Evolutionary conservation across 1,140 invertebrate genomes (phyloP).

Genomic region (Potamilus streckersoni): DNA sequence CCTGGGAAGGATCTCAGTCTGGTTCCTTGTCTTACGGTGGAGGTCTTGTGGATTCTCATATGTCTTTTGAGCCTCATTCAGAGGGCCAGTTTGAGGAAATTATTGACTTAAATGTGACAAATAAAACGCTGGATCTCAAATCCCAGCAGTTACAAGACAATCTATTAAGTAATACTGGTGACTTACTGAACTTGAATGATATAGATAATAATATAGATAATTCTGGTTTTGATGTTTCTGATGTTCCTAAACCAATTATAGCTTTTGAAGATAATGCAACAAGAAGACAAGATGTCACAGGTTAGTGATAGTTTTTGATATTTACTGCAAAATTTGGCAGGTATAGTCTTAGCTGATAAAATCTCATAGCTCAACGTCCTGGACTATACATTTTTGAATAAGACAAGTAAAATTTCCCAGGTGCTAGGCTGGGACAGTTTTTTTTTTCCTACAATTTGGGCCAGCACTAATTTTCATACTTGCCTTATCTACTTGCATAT

Average conservation of each 20-base stretch:
- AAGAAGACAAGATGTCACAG: constrained; percentile 53
- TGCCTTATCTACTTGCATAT: too few species aligned
- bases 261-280: constrained; percentile 60
- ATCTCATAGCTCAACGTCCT: too few species aligned
- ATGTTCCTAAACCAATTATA: constrained; percentile 44
- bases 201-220: constrained; percentile 35
- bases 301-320: constrained; percentile 22
- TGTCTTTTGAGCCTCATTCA: constrained; percentile 14
- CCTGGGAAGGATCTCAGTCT: constrained; percentile 39
- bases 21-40: constrained; percentile 32
- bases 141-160: constrained; percentile 17
- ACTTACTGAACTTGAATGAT: constrained; percentile 52
- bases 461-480: too few species aligned
- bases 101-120: constrained; percentile 49
- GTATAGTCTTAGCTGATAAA: too few species aligned
- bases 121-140: constrained; percentile 37
- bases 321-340: too few species aligned
- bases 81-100: constrained; percentile 50
- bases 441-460: too few species aligned
- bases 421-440: too few species aligned
- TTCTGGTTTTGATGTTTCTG: constrained; percentile 29
- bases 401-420: too few species aligned
- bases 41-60: constrained; percentile 32
- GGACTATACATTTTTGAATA: too few species aligned
- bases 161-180: constrained; percentile 37